Evolutionary conservation across 2,888 invertebrate species (phyloP).

Genomic region (Saturnia japonica): DNA sequence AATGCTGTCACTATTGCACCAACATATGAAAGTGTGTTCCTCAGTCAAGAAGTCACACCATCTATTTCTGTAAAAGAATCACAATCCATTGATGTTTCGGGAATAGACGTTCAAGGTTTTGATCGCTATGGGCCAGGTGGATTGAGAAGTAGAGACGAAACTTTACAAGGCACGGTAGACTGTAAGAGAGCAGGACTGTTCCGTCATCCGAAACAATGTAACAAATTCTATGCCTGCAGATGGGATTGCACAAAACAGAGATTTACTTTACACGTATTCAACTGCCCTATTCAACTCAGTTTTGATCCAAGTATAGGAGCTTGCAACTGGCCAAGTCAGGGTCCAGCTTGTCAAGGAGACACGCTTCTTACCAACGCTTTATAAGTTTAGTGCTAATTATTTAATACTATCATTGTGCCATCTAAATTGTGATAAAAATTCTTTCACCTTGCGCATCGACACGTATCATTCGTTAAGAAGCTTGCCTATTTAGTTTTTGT

Average conservation of each 20-base stretch:
- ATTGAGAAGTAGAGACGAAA: conserved; percentile 81
- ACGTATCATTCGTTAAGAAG: conserved; percentile 64
- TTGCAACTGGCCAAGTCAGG: conserved; percentile 91
- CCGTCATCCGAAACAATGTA: conserved; percentile 89
- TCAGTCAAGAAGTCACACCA: conserved; percentile 63
- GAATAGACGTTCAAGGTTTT: conserved; percentile 71
- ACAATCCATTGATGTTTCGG: conserved; percentile 40
- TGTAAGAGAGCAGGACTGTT: conserved; percentile 83
- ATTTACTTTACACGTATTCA: conserved; percentile 88
- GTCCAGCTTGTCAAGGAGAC: conserved; percentile 88
- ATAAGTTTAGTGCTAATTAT: conserved; percentile 47
- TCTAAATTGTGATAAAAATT: conserved; percentile 69
- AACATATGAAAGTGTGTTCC: conserved; percentile 66
- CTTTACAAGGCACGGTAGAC: conserved; percentile 82
- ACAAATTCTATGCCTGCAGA: conserved; percentile 91
- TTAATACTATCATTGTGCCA: conserved; percentile 68
- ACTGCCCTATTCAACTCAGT: conserved; percentile 89
- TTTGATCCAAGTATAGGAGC: conserved; percentile 89
- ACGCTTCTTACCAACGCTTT: conserved; percentile 83
- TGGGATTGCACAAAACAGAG: conserved; percentile 90
- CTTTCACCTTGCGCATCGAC: conserved; percentile 44
- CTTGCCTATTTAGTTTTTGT: conserved; percentile 73
- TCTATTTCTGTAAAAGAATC: conserved; percentile 41
- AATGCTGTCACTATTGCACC: conserved; percentile 71
- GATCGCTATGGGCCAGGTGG: conserved; percentile 85